Conservation (phyloP, 2,797 vertebrate genomes). For the Cercopithecus neglectus region DNA sequence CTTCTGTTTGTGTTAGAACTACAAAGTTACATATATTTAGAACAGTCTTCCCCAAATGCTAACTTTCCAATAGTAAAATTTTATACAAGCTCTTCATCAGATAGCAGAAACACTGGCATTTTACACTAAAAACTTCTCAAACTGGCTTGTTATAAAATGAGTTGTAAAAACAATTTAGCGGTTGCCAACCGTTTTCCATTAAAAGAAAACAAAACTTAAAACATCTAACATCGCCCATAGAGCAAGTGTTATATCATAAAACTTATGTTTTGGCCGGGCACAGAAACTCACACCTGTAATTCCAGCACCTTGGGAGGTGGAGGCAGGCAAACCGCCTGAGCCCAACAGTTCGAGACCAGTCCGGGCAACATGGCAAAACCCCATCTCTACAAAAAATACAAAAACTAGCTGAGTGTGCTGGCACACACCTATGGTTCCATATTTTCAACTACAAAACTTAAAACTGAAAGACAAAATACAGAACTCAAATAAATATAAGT, state of each 20-base stretch:
- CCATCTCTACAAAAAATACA: no score
- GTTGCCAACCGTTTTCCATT: neutral
- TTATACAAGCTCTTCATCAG: neutral
- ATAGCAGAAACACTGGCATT: neutral
- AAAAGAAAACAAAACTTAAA: slow-evolving; percentile 27
- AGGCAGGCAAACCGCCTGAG: no score
- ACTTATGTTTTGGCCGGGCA: neutral
- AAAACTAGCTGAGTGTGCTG: no score
- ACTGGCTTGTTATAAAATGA: neutral
- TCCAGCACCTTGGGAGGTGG: no score
- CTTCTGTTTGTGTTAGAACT: neutral
- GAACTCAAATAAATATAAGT: neutral
- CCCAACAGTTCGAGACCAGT: no score
- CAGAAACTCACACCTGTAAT: no score
- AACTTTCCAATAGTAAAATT: neutral
- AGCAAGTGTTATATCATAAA: neutral
- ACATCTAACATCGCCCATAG: neutral
- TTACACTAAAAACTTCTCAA: neutral
- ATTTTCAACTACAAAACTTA: neutral
- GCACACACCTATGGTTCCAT: no score
- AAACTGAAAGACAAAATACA: slow-evolving; percentile 1
- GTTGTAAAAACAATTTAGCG: slow-evolving; percentile 13
- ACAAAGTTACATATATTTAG: neutral
- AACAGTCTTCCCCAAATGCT: neutral
- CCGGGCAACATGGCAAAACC: no score